A percentile compares a stretch with the other conserved stretches of the same genome.
These are phyloP conservation scores for Colistium nudipinnis DNA, from an alignment of 2,113 vertebrate genomes.

Conservation along the genomic window DNA sequence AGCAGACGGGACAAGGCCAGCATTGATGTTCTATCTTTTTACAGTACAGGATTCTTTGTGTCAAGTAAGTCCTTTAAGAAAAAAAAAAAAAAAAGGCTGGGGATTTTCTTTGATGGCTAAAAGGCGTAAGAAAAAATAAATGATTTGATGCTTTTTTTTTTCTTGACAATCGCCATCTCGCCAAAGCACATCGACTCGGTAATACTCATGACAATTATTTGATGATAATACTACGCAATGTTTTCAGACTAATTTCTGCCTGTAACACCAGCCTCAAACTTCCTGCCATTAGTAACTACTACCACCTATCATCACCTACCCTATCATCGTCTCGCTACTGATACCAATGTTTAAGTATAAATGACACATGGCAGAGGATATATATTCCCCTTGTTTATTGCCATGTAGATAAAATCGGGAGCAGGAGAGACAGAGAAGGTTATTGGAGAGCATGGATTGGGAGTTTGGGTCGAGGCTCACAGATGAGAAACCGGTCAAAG, in stretches of 20 bases:
- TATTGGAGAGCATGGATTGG: not conserved
- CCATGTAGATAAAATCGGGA: not conserved
- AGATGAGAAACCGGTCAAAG: slow-evolving; percentile 20
- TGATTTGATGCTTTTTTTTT: too few species aligned
- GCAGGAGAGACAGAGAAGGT: slow-evolving; percentile 1
- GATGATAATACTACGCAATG: slow-evolving; percentile 15
- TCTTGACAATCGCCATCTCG: slow-evolving; percentile 1
- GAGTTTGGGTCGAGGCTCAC: slow-evolving; percentile 10
- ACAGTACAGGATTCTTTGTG: slow-evolving; percentile 42
- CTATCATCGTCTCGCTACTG: not conserved
- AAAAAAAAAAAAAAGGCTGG: too few species aligned
- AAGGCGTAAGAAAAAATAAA: slow-evolving; percentile 1
- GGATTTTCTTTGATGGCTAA: not conserved
- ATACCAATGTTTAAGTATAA: slow-evolving; percentile 10
- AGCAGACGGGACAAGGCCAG: slow-evolving; percentile 17
- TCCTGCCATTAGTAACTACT: slow-evolving; percentile 7
- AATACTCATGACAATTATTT: not conserved
- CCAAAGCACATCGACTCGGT: slow-evolving; percentile 15
- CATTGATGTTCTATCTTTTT: slow-evolving; percentile 8
- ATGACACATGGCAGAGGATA: too few species aligned
- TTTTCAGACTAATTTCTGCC: slow-evolving; percentile 17
- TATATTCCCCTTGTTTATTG: not conserved
- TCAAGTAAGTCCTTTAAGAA: slow-evolving; percentile 42
- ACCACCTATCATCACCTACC: slow-evolving; percentile 2
- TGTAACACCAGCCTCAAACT: not conserved